Conservation (phyloP, 2,888 invertebrate species). For the Himalopsyche anomala region DNA sequence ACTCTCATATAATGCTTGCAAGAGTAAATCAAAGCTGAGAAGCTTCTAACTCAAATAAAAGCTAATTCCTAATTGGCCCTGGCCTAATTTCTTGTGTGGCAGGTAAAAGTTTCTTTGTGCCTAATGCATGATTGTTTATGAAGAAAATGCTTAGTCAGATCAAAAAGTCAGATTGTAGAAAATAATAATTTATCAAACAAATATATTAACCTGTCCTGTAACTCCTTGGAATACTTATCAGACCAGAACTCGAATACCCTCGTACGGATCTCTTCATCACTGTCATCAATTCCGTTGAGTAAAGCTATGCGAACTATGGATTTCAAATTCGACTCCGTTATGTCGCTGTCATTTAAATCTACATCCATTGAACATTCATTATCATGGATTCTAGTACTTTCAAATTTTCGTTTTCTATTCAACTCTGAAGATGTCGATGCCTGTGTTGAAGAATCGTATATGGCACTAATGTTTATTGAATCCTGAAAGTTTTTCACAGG, state of each 20-base stretch:
- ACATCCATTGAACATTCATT: background rate
- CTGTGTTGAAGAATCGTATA: background rate
- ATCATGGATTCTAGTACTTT: slow-evolving; percentile 52
- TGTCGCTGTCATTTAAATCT: background rate
- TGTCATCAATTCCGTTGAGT: slow-evolving; percentile 73
- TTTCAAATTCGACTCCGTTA: background rate
- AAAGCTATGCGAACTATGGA: slow-evolving; percentile 67
- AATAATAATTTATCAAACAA: too few relatives aligned
- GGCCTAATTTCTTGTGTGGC: too few relatives aligned
- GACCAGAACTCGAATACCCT: slow-evolving; percentile 78
- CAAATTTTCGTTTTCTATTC: slow-evolving; percentile 52
- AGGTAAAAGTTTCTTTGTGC: too few relatives aligned
- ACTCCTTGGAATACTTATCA: slow-evolving; percentile 65
- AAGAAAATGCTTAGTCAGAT: too few relatives aligned
- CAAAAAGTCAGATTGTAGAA: too few relatives aligned
- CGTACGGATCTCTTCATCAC: slow-evolving; percentile 71
- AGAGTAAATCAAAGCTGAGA: too few relatives aligned
- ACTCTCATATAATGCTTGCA: too few relatives aligned
- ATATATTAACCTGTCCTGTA: slow-evolving; percentile 58
- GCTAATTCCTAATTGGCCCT: too few relatives aligned
- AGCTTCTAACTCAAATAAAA: too few relatives aligned
- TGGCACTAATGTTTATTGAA: slow-evolving; percentile 18
- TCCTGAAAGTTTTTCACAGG: background rate
- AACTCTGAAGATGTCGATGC: background rate
- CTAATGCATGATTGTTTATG: too few relatives aligned